These are phyloP conservation scores for Mesorhabditis spiculigera DNA, from an alignment of 2,888 invertebrate genomes.

Conservation along the genomic window DNA sequence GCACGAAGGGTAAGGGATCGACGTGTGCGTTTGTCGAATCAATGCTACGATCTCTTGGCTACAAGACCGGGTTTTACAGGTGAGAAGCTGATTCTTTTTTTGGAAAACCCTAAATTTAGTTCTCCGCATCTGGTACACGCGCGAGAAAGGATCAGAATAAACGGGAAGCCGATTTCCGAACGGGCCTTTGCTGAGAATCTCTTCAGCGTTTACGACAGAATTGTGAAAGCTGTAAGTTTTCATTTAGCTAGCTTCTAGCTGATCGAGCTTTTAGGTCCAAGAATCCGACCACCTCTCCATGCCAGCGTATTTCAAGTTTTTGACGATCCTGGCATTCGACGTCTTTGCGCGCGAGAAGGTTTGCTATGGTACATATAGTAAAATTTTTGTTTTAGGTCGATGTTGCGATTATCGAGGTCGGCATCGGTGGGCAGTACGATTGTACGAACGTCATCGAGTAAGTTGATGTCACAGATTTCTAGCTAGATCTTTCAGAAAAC, in stretches of 20 bases:
- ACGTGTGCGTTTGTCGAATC: conserved; percentile 89
- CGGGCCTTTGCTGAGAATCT: conserved; percentile 76
- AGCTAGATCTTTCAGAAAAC: conserved; percentile 66
- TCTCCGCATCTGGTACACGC: conserved; percentile 92
- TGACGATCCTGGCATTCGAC: conserved; percentile 85
- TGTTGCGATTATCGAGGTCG: conserved; percentile 91
- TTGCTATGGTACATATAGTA: conserved; percentile 22
- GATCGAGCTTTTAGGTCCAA: conserved; percentile 26
- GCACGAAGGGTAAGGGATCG: conserved; percentile 93
- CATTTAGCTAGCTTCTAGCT: conserved; percentile 9
- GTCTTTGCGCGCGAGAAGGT: conserved; percentile 74
- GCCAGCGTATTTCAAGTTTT: conserved; percentile 80
- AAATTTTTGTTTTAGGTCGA: conserved; percentile 67
- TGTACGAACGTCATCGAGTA: conserved; percentile 80
- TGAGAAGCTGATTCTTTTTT: conserved; percentile 28
- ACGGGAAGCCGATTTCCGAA: conserved; percentile 76
- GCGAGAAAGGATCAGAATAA: conserved; percentile 83
- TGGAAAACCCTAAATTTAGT: conserved; percentile 62
- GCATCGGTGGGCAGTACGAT: conserved; percentile 90
- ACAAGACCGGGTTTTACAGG: conserved; percentile 82
- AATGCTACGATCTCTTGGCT: conserved; percentile 78
- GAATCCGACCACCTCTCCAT: conserved; percentile 31
- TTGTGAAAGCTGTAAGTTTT: conserved; percentile 62
- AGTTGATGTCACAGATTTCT: conserved; percentile 9
- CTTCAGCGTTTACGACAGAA: conserved; percentile 70